Base-by-base conservation (phyloP, 2,113 vertebrate species). In the Lycaon pictus region DNA sequence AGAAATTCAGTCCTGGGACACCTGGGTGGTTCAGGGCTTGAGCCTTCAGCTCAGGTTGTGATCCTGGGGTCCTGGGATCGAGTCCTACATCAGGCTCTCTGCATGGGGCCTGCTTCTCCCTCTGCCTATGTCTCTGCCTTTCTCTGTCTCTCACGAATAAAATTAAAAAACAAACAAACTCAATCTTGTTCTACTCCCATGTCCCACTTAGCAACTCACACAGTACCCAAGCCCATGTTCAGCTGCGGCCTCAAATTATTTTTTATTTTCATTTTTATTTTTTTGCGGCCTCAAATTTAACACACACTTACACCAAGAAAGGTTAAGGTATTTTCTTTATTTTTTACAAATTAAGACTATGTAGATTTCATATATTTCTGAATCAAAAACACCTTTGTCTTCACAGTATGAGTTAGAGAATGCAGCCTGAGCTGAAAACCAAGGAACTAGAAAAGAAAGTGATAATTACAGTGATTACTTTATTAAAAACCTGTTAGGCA, bases 261-360 rank as follows among this genome's bases (percentile, higher is more conserved):
- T 43, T 43, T 43, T 43, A 43, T 43, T 43, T 43, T 43, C 5
- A 43, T 43, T 43, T 43, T 43, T 43, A 43, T 43, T 43, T 43
- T 43, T 43, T 43, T 43, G 43, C 7, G 6, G 43, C 43, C 43
- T 43, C 43, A 43, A 43, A 43, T 48, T 81, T 16, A 43, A 85
- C 71, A 90, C 76, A 96, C 63, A 32, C 16, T 55, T 37, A 95
- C 67, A 87, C 43, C 62, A 87, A 35, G 20, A 98, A 96, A 98
- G 97, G 98, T 92, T 98, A 98, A 98, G 97, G 98, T 27, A 97
- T 98, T 99, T 98, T 98, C 97, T 98, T 98, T 97, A 95, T 98
- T 98, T 98, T 89, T 98, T 98, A 99, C 98, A 99, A 99, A 99
- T 98, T 98, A 98, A 98, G 96, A 98, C 95, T 97, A 92, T 90